phyloP scores from a whole-genome alignment of 1,140 invertebrate species.

The Leptoteleia sp. region DNA sequence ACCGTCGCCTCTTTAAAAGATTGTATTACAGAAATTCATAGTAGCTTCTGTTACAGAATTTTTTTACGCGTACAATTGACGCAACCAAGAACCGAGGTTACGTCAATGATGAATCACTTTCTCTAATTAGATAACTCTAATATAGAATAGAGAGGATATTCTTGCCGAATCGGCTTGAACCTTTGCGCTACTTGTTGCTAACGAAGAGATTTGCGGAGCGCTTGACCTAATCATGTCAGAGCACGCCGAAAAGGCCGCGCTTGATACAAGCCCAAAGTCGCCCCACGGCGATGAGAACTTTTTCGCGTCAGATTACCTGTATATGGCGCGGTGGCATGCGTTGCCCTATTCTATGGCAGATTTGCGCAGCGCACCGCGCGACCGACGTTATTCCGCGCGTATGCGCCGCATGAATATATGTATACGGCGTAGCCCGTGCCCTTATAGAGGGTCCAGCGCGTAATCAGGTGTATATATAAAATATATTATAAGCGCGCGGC shows the following conservation, averaged over 20 bases:
- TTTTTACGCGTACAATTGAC: no score
- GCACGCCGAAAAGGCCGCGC: neutral
- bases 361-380: conserved; percentile 48
- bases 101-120: no score
- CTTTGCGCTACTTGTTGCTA: conserved; percentile 31
- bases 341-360: conserved; percentile 59
- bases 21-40: no score
- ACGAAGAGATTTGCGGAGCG: neutral
- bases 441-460: conserved; percentile 61
- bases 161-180: no score
- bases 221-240: conserved; percentile 19
- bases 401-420: conserved; percentile 65
- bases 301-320: conserved; percentile 45
- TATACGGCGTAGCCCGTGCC: conserved; percentile 60
- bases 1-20: no score
- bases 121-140: no score
- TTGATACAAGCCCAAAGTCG: conserved; percentile 7
- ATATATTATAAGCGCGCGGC: conserved; percentile 63
- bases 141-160: no score
- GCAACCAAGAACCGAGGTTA: no score
- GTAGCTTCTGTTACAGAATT: no score
- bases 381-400: conserved; percentile 59
- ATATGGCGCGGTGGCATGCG: conserved; percentile 56
- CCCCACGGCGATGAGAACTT: conserved; percentile 40
- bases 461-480: conserved; percentile 69